phyloP scores from a whole-genome alignment of 2,888 invertebrate genomes.

The Calliphora vomitoria region DNA sequence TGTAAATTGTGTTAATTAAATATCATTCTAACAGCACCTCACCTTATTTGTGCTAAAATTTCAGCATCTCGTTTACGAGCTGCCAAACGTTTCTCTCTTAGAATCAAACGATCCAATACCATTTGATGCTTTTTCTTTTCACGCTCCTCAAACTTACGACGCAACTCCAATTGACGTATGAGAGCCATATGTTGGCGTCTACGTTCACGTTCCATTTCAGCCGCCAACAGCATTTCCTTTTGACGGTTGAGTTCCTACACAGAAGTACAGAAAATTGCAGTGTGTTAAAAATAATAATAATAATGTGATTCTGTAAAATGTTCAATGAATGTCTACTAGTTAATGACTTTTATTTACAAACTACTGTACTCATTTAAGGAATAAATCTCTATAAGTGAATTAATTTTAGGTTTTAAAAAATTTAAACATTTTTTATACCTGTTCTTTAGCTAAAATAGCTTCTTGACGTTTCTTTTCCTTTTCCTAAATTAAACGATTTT shows the following conservation, averaged over 20 bases:
- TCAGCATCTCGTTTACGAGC: conserved; percentile 89
- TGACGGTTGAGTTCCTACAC: conserved; percentile 95
- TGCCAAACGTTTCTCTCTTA: conserved; percentile 93
- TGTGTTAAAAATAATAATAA: background rate
- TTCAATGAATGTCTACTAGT: background rate
- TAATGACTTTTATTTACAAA: conserved; percentile 30
- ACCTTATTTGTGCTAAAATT: conserved; percentile 88
- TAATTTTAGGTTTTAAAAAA: conserved; percentile 39
- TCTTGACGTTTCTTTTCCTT: conserved; percentile 96
- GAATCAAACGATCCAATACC: conserved; percentile 92
- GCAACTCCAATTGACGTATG: conserved; percentile 93
- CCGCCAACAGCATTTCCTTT: conserved; percentile 92
- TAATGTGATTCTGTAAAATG: too few species aligned
- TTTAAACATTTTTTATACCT: conserved; percentile 87
- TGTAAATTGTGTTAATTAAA: background rate
- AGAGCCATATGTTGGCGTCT: conserved; percentile 95
- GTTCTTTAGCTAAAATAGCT: conserved; percentile 94
- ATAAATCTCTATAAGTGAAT: conserved; percentile 60
- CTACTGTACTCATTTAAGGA: conserved; percentile 69
- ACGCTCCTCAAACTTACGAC: conserved; percentile 94
- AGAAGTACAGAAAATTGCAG: conserved; percentile 75
- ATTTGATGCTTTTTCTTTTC: conserved; percentile 88
- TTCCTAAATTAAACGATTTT: conserved; percentile 88
- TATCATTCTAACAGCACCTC: conserved; percentile 73
- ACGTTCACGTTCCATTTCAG: conserved; percentile 95